Evolutionary conservation across 2,888 invertebrate species (phyloP).

Genomic region (Rosalia funebris): DNA sequence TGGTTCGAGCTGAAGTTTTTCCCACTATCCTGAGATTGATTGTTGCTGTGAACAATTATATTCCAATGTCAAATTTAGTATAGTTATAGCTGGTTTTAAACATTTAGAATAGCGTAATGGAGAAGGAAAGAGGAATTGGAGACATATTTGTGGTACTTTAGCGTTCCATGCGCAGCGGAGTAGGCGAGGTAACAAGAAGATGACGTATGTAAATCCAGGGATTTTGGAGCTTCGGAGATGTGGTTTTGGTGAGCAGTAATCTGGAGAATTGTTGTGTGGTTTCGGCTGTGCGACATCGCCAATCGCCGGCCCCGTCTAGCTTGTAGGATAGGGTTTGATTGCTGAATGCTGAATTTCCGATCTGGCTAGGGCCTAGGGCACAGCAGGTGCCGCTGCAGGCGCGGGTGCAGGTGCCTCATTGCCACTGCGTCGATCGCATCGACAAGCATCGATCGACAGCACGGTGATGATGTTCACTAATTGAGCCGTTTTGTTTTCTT

Average conservation of each 20-base stretch:
- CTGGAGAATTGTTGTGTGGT: slow-evolving; percentile 42
- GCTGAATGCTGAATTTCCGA: slow-evolving; percentile 55
- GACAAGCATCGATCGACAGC: slow-evolving; percentile 41
- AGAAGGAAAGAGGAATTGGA: no score
- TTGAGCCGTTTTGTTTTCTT: slow-evolving; percentile 59
- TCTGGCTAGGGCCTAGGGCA: slow-evolving; percentile 46
- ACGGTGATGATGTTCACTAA: slow-evolving; percentile 57
- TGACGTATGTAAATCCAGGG: no score
- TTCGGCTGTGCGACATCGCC: slow-evolving; percentile 27
- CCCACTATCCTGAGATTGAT: no score
- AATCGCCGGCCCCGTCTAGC: slow-evolving; percentile 55
- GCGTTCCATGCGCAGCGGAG: no score
- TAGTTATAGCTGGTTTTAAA: no score
- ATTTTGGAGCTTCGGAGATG: no score
- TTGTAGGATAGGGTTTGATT: slow-evolving; percentile 61
- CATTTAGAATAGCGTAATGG: no score
- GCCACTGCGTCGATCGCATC: slow-evolving; percentile 50
- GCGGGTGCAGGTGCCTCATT: slow-evolving; percentile 60
- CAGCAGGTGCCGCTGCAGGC: slow-evolving; percentile 46
- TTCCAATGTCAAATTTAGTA: no score
- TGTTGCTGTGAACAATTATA: no score
- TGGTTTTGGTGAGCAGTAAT: not conserved
- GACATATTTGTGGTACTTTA: no score
- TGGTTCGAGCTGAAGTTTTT: no score
- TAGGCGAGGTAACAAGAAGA: no score